Evolutionary conservation across 2,113 vertebrate genomes (phyloP), one percentile per base, ranked within the genome.

Genomic region (Brienomyrus brachyistius): DNA sequence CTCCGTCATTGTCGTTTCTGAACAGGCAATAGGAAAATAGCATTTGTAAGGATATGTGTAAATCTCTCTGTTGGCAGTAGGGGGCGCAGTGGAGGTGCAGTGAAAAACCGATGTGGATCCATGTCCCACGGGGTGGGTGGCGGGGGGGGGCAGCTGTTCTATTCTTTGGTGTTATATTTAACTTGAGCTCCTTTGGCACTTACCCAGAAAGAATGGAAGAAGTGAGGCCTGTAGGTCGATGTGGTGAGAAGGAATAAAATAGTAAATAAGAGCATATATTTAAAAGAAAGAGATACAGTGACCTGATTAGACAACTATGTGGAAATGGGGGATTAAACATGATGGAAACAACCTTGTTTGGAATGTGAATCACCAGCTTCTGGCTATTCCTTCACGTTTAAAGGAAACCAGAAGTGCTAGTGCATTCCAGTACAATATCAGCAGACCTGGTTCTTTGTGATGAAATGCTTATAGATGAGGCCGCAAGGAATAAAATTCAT

Each of bases 91-190:
- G 83, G 83, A 80, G 74, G 74, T 80, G 17, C 74, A 80, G 35
- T 40, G 19, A 80, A 80, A 80, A 40, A 40, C 13, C 17, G 31
- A 43, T 80, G 74, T 80, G 74, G 74, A 15, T 43, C 74, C 17
- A 19, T 43, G 35, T 80, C 74, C 74, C 74, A 7, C 35, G 15
- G 35, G 62, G 27, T 66, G 62, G 8, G 62, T 31, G 62, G 62
- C 13, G 62, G 59, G 54, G 59, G 27, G 70, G 35, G 70, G 74
- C 74, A 43, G 74, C 74, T 80, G 35, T 19, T 80, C 35, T 80
- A 19, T 80, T 80, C 74, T 80, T 80, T n/a, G 15, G 31, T 80
- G 74, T 80, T 80, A 80, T 80, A 80, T 80, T 80, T 80, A 80
- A 80, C 74, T 80, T 43, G 74, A 43, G 31, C 15, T 43, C 74